These are phyloP conservation scores for Onchidella celtica DNA, from an alignment of 2,888 invertebrate species.

Conservation along the genomic window DNA sequence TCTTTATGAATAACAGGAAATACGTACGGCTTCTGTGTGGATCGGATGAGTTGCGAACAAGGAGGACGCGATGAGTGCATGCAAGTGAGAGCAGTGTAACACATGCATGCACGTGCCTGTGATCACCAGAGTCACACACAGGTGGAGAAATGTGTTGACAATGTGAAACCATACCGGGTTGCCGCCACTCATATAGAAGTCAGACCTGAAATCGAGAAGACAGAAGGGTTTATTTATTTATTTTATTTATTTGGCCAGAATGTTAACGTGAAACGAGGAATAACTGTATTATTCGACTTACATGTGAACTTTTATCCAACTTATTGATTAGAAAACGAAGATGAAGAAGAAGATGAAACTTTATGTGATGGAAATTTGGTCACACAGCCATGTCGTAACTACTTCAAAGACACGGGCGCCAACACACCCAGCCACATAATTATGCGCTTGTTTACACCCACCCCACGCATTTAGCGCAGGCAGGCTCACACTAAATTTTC, in stretches of 20 bases:
- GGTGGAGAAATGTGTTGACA: conserved; percentile 71
- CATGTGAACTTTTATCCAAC: too few species aligned
- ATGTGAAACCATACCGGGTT: conserved; percentile 69
- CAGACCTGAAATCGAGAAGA: conserved; percentile 64
- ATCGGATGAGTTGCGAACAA: conserved; percentile 76
- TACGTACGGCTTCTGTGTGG: conserved; percentile 83
- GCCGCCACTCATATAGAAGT: conserved; percentile 62
- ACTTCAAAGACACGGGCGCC: too few species aligned
- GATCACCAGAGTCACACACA: conserved; percentile 65
- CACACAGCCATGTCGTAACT: too few species aligned
- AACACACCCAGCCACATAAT: too few species aligned
- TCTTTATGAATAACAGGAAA: too few species aligned
- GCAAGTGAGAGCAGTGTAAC: conserved; percentile 55
- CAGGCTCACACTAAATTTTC: not conserved
- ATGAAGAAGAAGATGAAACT: too few species aligned
- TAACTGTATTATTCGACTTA: too few species aligned
- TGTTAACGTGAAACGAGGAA: too few species aligned
- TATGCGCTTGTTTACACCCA: not conserved
- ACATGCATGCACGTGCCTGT: conserved; percentile 61
- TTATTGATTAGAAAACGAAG: too few species aligned
- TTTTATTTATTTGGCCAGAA: too few species aligned
- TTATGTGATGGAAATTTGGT: too few species aligned
- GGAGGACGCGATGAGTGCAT: conserved; percentile 71
- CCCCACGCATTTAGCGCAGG: not conserved
- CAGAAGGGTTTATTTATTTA: not conserved